phyloP scores from a whole-genome alignment of 2,797 vertebrate genomes.

The Chloroceryle amazona region DNA sequence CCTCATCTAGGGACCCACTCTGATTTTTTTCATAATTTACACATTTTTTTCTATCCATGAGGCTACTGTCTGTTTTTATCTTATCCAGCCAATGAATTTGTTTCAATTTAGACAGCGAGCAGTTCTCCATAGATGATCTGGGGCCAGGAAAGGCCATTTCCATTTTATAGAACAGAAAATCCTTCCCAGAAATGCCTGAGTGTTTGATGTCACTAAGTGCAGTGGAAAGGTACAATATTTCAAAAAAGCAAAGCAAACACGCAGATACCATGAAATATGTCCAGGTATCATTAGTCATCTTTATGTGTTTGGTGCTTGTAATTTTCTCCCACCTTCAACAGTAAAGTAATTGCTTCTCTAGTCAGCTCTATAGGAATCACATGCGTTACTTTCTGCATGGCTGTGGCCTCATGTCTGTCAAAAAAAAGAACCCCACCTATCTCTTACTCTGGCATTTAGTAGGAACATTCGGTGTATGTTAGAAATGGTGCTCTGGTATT shows the following conservation, averaged over 20 bases:
- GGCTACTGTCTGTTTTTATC: neutral
- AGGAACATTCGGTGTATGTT: neutral
- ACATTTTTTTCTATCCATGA: neutral
- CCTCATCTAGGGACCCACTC: neutral
- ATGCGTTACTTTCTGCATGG: neutral
- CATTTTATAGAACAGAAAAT: slow-evolving; percentile 1
- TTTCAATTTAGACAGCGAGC: neutral
- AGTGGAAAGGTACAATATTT: neutral
- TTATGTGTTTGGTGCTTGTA: neutral
- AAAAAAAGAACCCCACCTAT: neutral
- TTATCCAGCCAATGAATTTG: neutral
- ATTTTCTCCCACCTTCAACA: slow-evolving; percentile 9
- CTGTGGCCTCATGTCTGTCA: slow-evolving; percentile 14
- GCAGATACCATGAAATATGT: accelerated
- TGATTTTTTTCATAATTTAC: neutral
- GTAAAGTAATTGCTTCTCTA: neutral
- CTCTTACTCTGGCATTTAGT: slow-evolving; percentile 12
- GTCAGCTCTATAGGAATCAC: neutral
- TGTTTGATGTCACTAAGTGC: neutral
- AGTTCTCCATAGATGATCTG: neutral
- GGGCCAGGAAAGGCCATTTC: neutral
- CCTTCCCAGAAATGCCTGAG: neutral
- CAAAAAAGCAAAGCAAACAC: neutral
- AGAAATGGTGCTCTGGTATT: slow-evolving; percentile 10
- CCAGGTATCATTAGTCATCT: neutral